A percentile compares a stretch with the other conserved stretches of the same genome.
phyloP scores from a whole-genome alignment of 2,113 vertebrate genomes.

The Myiopsitta monachus region DNA sequence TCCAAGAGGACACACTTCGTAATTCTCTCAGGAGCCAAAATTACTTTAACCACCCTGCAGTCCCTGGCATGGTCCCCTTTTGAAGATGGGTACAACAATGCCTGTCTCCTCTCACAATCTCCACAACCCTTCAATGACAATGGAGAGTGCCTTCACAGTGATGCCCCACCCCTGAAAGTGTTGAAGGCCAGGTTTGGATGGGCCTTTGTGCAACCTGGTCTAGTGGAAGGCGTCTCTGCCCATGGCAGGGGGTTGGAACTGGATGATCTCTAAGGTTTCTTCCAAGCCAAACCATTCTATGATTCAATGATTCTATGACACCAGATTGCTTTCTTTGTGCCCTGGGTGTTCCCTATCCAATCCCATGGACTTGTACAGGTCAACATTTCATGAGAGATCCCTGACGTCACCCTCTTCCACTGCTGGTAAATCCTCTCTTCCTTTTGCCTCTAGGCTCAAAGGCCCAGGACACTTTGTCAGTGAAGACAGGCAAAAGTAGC shows the following conservation, averaged over 20 bases:
- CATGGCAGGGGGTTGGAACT: not conserved
- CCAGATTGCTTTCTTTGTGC: not conserved
- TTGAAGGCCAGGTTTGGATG: not conserved
- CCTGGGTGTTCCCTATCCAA: not conserved
- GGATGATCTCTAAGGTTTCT: not conserved
- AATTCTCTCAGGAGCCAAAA: not conserved
- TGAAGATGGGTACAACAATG: not conserved
- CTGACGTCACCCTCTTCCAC: not conserved
- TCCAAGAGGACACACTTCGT: not conserved
- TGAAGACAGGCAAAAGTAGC: not conserved
- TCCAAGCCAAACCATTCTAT: not conserved
- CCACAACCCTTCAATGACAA: not conserved
- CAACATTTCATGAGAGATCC: not conserved
- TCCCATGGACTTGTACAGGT: not conserved
- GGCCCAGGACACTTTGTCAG: not conserved
- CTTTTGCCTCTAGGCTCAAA: not conserved
- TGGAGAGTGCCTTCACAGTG: not conserved
- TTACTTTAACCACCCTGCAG: not conserved
- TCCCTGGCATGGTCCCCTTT: not conserved
- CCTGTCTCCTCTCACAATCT: not conserved
- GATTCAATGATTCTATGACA: not conserved
- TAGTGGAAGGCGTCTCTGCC: not conserved
- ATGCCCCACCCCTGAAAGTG: not conserved
- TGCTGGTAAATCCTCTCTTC: not conserved
- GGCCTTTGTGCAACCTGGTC: not conserved